Evolutionary conservation across 1,140 invertebrate genomes (phyloP).

Genomic region (Littorina saxatilis): DNA sequence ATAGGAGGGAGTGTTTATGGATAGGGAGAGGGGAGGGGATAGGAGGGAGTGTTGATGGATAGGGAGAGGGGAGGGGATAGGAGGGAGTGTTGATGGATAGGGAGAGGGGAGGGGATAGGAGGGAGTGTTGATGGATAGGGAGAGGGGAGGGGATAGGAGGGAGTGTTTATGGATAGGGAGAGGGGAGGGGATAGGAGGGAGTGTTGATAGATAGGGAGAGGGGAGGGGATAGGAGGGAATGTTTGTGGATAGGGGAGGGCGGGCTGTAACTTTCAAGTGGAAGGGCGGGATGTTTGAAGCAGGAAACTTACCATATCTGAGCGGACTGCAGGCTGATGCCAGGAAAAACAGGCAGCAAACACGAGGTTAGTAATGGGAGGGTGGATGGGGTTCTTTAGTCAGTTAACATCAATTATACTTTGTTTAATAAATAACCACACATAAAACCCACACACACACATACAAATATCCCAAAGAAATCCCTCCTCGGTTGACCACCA

Average conservation of each 20-base stretch:
- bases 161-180: not conserved
- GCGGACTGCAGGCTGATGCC: slow-evolving; percentile 19
- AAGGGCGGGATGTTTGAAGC: not conserved
- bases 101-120: not conserved
- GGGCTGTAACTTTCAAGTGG: not conserved
- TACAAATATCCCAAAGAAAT: too few relatives aligned
- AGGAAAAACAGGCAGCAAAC: not conserved
- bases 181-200: slow-evolving; percentile 1
- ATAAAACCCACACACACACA: too few relatives aligned
- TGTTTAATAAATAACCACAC: too few relatives aligned
- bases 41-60: too few relatives aligned
- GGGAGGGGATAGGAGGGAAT: too few relatives aligned
- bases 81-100: too few relatives aligned
- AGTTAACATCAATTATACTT: too few relatives aligned
- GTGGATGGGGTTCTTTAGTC: too few relatives aligned
- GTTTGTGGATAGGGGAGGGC: not conserved
- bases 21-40: not conserved
- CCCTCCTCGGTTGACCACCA: too few relatives aligned
- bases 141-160: not conserved
- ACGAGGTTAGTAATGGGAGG: slow-evolving; percentile 21
- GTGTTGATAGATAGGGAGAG: too few relatives aligned
- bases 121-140: too few relatives aligned
- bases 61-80: not conserved
- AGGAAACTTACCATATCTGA: slow-evolving; percentile 34
- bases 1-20: too few relatives aligned